Conservation (phyloP, 2,888 invertebrate species). For the Incurvaria masculella region DNA sequence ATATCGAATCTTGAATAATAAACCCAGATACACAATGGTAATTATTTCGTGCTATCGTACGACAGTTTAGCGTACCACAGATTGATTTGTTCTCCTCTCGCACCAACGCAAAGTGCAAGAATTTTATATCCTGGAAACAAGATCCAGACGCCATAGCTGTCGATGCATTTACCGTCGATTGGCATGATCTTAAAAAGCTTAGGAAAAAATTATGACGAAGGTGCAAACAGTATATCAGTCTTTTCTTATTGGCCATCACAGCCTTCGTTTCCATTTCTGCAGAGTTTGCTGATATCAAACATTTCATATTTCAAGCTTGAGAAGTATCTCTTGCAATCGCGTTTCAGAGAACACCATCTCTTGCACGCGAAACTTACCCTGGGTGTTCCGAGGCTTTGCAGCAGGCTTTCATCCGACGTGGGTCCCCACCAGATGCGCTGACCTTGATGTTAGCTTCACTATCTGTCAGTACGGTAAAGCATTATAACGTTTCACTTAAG, state of each 20-base stretch:
- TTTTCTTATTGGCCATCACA: slow-evolving; percentile 4
- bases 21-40: too few species aligned
- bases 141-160: slow-evolving; percentile 2
- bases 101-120: too few species aligned
- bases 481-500: too few species aligned
- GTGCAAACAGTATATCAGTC: slow-evolving; percentile 1
- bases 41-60: too few species aligned
- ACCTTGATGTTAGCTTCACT: not conserved
- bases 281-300: not conserved
- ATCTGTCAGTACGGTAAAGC: too few species aligned
- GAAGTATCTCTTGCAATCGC: not conserved
- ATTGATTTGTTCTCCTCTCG: too few species aligned
- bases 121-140: not conserved
- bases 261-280: not conserved
- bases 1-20: too few species aligned
- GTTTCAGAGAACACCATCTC: not conserved
- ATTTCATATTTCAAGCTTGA: not conserved
- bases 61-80: too few species aligned
- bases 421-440: not conserved
- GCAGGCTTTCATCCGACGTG: not conserved
- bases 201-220: not conserved
- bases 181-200: too few species aligned
- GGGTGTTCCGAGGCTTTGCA: not conserved
- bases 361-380: not conserved
- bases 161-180: slow-evolving; percentile 5